These are phyloP conservation scores for Paraescarpia echinospica DNA, from an alignment of 1,140 invertebrate species.

Conservation along the genomic window DNA sequence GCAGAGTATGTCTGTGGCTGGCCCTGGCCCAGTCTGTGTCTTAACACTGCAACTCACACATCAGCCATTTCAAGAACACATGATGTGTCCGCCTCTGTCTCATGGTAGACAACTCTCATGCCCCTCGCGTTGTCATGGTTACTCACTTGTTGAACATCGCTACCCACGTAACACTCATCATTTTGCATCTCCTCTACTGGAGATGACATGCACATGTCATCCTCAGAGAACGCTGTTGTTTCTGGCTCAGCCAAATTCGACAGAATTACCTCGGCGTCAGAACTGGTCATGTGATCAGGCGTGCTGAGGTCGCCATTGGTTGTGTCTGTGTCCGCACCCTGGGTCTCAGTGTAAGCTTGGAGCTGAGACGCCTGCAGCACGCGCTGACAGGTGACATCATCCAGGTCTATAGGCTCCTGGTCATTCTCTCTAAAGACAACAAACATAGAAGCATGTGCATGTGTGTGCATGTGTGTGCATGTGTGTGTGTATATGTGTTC, in stretches of 20 bases:
- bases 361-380: not conserved
- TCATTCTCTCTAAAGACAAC: constrained; percentile 7
- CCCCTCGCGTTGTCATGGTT: not conserved
- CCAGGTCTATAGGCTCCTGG: constrained; percentile 13
- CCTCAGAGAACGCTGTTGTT: not conserved
- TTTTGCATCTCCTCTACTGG: not conserved
- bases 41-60: not conserved
- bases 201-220: not conserved
- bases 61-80: constrained; percentile 11
- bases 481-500: too few relatives aligned
- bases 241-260: constrained; percentile 11
- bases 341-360: not conserved
- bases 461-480: too few relatives aligned
- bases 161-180: not conserved
- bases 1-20: not conserved
- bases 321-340: not conserved
- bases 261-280: not conserved
- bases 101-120: not conserved
- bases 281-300: not conserved
- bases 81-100: constrained; percentile 7
- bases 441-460: not conserved
- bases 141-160: not conserved
- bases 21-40: not conserved
- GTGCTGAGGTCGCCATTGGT: not conserved
- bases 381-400: not conserved